Base-by-base conservation (phyloP, 2,888 invertebrate genomes). In the Monopis laevigella region DNA sequence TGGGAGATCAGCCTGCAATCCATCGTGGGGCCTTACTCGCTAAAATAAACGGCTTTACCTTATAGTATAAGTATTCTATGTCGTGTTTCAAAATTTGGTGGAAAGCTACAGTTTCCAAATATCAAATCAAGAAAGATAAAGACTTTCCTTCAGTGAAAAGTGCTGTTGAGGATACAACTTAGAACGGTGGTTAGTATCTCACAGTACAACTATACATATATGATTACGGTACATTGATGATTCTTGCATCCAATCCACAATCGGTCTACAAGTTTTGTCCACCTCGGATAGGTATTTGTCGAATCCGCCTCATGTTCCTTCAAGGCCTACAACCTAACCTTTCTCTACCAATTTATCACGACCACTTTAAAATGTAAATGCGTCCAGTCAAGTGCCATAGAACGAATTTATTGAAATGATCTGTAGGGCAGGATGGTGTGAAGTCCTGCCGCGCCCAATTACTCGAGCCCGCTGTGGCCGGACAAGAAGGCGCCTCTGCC, bases 371-470 rank as follows among this genome's bases (percentile, higher is more conserved):
- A 36, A 36, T 36, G 36, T 36, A 32, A 32, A 32, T 32, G 16
- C n/a, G 16, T 32, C 36, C 28, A 30, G 26, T 39, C 27, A 14
- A 12, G 12, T 24, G 30, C 30, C 16, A 24, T 24, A 24, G 14
- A 24, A 24, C 21, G 21, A 39, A 43, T 39, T 43, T 43, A 43
- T 43, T 29, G 30, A 17, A 13, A 30, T 28, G 36, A 18, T 30
- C 32, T 27, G 13, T 18, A 26, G 41, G 17, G 40, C 18, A 26
- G 50, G 55, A 58, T 70, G 69, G 78, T 78, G 78, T 78, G 77
- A 78, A 78, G 75, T 78, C 78, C 78, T 61, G 78, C 59, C 70
- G 78, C 66, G 77, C 61, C 74, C 78, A 78, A 78, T 78, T 78
- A 78, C 68, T 69, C 65, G 61, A 21, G 67, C 55, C 63, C 59